Evolutionary conservation across 2,113 vertebrate species (phyloP), one percentile per base, ranked within the genome.

Genomic region (Etheostoma cragini): DNA sequence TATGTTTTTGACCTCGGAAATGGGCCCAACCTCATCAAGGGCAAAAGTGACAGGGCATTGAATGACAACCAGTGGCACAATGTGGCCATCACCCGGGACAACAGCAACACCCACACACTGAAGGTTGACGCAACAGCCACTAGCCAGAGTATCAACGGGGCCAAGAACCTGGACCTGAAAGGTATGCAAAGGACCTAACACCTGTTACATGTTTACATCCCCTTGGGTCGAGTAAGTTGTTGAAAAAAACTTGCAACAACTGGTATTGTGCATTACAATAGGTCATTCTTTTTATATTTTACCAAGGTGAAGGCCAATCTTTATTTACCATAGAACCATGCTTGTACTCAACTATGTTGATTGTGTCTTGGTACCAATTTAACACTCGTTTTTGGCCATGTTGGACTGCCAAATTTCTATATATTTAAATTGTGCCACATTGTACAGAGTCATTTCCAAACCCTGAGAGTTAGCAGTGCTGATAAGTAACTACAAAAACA

Each of bases 31-130:
- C 96, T 99, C 86, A 99, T 99, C 88, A 99, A 99, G 82, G 98
- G 98, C 49, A 99, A 98, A 90, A 99, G 97, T 30, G 97, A 97
- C 33, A 94, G 95, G 24, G 96, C 97, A 19, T 93, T 99, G 63
- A 98, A 99, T 81, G 98, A 99, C 94, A 99, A 99, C 92, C 98
- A 99, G 78, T 99, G 98, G 98, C 98, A 99, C 91, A 98, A 99
- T 0, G 98, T 99, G 0, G 97, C 99, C 49, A 99, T 99, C 86
- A 98, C 97, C 15, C 92, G 98, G 74, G 98, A 99, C 90, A 99
- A 98, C 94, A 99, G 97, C 86, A 99, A 99, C 87, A 97, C 97
- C 4, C 98, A 99, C 88, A 99, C 97, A 8, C 93, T 99, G 35
- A 99, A 99, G 86, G 98, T 99, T 54, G 98, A 99, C 6, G 96